These are phyloP conservation scores for Chlorops oryzae DNA, from an alignment of 1,140 invertebrate species.

Conservation along the genomic window DNA sequence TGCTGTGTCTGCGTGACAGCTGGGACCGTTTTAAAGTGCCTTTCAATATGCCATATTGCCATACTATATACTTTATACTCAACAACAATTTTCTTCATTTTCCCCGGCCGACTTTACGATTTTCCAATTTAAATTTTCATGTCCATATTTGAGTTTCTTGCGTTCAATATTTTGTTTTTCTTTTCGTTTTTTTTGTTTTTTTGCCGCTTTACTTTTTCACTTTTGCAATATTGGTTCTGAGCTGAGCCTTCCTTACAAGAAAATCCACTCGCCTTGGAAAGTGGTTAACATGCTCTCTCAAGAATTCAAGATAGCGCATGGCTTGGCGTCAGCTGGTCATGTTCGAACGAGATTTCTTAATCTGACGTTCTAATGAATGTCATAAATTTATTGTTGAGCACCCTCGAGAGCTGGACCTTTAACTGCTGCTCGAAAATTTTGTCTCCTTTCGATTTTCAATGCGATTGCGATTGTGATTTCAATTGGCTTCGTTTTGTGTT, in stretches of 20 bases:
- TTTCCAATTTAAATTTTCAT: conserved; percentile 18
- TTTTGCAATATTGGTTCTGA: background rate
- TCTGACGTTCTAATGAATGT: conserved; percentile 47
- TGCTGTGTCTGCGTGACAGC: no score
- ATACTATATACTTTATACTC: background rate
- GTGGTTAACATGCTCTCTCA: no score
- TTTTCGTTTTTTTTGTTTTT: conserved; percentile 7
- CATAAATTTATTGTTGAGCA: conserved; percentile 44
- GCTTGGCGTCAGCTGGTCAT: conserved; percentile 38
- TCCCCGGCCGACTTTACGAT: background rate
- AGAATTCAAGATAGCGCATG: background rate
- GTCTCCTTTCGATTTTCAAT: no score
- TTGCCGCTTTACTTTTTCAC: background rate
- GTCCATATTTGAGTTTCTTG: background rate
- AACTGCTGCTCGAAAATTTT: conserved; percentile 2
- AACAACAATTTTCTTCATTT: background rate
- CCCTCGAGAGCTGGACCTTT: conserved; percentile 8
- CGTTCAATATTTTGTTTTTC: conserved; percentile 6
- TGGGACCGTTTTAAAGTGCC: no score
- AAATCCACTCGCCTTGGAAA: background rate
- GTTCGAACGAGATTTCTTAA: conserved; percentile 33
- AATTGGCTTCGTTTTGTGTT: conserved; percentile 29
- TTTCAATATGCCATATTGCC: conserved; percentile 15
- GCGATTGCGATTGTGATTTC: conserved; percentile 2
- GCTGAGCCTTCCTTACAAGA: no score